Base-by-base conservation (phyloP, 2,797 vertebrate species). In the Acropternis orthonyx region DNA sequence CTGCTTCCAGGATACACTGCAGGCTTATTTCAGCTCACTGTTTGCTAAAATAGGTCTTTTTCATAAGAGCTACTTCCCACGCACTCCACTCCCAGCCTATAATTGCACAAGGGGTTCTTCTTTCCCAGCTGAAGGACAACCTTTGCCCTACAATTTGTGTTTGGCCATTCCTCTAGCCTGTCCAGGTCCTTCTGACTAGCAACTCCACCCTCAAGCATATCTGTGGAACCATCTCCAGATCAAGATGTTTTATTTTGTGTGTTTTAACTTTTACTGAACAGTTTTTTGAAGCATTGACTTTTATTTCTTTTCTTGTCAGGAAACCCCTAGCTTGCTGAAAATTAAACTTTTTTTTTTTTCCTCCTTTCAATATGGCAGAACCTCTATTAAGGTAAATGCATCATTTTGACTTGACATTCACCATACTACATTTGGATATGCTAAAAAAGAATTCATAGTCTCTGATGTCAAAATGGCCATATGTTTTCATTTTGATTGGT, bases 221-320 rank as follows among this genome's bases (percentile, higher is more conserved):
- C 59, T 39, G 16, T 23, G 1, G 1, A 26, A 5, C 17, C 4
- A 9, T 5, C 4, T 56, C 7, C 20, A 41, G 5, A 37, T 37
- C 37, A 37, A 37, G 37, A 37, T 37, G 37, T 37, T 37, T 37
- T 37, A 37, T 37, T 37, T 37, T 37, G 37, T 37, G 37, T 37
- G 37, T 37, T 37, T 37, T 37, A 37, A 37, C 37, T 37, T 37
- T 37, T 37, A 37, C 37, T 37, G 37, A 37, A 37, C 37, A 37
- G 37, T 37, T 37, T 37, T 37, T 37, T 37, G 37, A 37, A 37
- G 37, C 37, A 12, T 37, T 37, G 37, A 9, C 37, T 37, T 37
- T 37, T 63, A 22, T 76, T 75, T 79, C 12, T 85, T 73, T 48
- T 71, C 32, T 71, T 28, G 6, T 49, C 19, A 74, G 37, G 12